A percentile compares a stretch with the other conserved stretches of the same genome.
Evolutionary conservation across 2,797 vertebrate genomes (phyloP).

Genomic region (Eremophila alpestris): DNA sequence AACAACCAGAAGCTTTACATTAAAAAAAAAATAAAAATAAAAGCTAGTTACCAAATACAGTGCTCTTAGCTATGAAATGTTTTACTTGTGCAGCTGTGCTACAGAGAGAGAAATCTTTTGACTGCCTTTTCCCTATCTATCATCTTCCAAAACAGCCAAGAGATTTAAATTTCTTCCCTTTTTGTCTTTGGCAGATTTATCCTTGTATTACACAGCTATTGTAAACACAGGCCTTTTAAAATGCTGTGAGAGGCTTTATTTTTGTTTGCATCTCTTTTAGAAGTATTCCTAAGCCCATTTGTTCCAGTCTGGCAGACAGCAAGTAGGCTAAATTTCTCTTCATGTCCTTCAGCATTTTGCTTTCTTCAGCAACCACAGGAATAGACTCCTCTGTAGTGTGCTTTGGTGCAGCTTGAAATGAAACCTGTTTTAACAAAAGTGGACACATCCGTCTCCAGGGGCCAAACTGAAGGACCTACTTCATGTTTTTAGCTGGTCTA

Average conservation of each 20-base stretch:
- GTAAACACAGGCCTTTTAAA: background rate
- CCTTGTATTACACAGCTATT: background rate
- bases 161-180: conserved; percentile 12
- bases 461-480: background rate
- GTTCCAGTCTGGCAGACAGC: background rate
- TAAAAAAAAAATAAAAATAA: background rate
- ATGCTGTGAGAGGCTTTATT: background rate
- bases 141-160: background rate
- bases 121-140: background rate
- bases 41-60: background rate
- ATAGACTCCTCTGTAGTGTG: background rate
- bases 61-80: background rate
- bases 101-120: background rate
- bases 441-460: fast-evolving
- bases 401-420: background rate
- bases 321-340: background rate
- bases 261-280: background rate
- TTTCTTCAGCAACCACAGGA: background rate
- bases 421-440: background rate
- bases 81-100: background rate
- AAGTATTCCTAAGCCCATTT: background rate
- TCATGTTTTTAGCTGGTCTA: background rate
- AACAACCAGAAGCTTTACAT: background rate
- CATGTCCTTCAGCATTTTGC: background rate
- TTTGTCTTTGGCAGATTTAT: conserved; percentile 18